These are phyloP conservation scores for Tachysurus fulvidraco DNA, from an alignment of 2,113 vertebrate genomes.

Conservation along the genomic window DNA sequence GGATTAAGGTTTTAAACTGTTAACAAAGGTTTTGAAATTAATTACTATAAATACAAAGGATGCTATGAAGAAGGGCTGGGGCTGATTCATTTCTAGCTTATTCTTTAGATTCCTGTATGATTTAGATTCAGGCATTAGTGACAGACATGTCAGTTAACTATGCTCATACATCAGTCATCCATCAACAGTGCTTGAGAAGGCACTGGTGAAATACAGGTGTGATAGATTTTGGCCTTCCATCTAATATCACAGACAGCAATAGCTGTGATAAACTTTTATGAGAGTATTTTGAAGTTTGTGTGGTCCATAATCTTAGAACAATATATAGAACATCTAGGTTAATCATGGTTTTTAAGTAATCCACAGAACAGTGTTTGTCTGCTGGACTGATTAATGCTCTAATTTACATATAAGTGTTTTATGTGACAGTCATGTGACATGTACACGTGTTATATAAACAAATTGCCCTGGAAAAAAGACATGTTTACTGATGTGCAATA, in stretches of 20 bases:
- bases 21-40: background rate
- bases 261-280: background rate
- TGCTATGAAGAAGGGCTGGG: too few species aligned
- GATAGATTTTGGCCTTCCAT: background rate
- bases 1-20: background rate
- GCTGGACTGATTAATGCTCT: background rate
- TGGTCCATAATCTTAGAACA: background rate
- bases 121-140: background rate
- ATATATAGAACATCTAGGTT: background rate
- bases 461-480: background rate
- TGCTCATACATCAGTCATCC: background rate
- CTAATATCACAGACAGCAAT: background rate
- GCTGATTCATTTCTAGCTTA: too few species aligned
- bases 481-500: background rate
- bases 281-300: background rate
- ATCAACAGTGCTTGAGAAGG: background rate
- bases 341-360: background rate
- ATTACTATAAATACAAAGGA: background rate
- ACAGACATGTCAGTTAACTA: too few species aligned
- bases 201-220: background rate
- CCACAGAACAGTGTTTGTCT: background rate
- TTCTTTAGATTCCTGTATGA: background rate
- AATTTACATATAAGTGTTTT: background rate
- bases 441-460: conserved; percentile 7
- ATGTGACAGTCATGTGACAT: conserved; percentile 23